These are phyloP conservation scores for Centruroides vittatus DNA, from an alignment of 1,140 invertebrate genomes.

Conservation along the genomic window DNA sequence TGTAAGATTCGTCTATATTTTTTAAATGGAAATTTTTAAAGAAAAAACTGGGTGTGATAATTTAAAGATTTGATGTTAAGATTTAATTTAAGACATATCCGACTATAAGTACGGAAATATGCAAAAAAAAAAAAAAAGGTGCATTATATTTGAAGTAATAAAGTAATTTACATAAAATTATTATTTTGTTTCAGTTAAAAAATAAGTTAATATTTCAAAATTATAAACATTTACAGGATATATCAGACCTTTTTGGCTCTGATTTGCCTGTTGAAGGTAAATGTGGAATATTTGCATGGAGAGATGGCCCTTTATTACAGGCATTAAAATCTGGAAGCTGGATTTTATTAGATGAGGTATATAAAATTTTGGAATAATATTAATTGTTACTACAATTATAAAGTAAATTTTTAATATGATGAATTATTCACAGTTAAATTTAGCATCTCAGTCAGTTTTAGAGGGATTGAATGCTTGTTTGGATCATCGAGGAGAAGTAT, in stretches of 20 bases:
- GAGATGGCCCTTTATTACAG: constrained; percentile 85
- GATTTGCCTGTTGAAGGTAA: constrained; percentile 89
- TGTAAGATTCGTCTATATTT: neutral
- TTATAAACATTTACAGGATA: constrained; percentile 45
- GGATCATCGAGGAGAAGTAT: constrained; percentile 93
- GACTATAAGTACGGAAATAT: too few species aligned
- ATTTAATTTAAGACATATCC: too few species aligned
- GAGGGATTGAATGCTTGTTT: constrained; percentile 97
- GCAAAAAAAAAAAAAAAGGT: too few species aligned
- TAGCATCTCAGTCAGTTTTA: constrained; percentile 94
- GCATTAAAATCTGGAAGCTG: constrained; percentile 86
- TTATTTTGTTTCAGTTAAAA: too few species aligned
- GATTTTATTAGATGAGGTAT: constrained; percentile 90
- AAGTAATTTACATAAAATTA: too few species aligned
- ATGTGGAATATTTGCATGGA: constrained; percentile 81
- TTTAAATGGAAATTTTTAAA: too few species aligned
- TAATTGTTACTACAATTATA: neutral
- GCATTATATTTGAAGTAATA: too few species aligned
- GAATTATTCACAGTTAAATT: constrained; percentile 49
- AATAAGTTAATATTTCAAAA: too few species aligned
- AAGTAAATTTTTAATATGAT: too few species aligned
- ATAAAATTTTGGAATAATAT: neutral
- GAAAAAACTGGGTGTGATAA: too few species aligned
- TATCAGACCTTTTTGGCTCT: constrained; percentile 94
- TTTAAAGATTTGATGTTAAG: too few species aligned